phyloP scores from a whole-genome alignment of 2,113 vertebrate genomes.

The Geococcyx californianus region DNA sequence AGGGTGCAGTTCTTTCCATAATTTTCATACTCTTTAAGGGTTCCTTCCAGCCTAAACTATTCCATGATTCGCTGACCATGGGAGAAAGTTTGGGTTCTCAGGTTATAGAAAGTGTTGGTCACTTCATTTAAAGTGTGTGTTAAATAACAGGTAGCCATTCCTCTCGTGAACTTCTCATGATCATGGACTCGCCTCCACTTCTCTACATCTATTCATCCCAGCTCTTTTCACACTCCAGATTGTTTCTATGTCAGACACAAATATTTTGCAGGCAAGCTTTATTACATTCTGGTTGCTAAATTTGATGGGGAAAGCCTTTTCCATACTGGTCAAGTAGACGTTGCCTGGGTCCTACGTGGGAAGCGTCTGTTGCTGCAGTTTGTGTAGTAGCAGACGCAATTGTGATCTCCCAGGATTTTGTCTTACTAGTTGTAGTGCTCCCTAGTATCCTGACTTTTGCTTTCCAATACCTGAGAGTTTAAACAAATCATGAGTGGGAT shows the following conservation, averaged over 20 bases:
- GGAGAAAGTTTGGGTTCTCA: background rate
- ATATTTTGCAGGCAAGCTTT: background rate
- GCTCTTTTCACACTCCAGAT: background rate
- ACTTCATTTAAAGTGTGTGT: background rate
- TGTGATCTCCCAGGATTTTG: background rate
- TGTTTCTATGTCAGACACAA: background rate
- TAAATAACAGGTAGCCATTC: background rate
- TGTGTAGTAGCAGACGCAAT: background rate
- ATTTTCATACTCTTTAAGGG: rapidly evolving
- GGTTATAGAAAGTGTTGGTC: background rate
- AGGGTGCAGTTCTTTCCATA: background rate
- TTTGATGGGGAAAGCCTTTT: background rate
- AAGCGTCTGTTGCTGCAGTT: background rate
- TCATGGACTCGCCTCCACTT: background rate
- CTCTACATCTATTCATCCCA: background rate
- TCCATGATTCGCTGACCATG: background rate
- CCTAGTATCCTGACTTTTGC: background rate
- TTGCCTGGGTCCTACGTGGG: background rate
- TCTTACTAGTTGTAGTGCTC: background rate
- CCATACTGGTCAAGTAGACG: background rate
- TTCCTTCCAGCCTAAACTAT: background rate
- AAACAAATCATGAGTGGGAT: background rate
- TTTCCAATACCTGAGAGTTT: background rate
- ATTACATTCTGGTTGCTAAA: background rate
- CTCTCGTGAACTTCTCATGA: background rate